phyloP scores from a whole-genome alignment of 1,140 invertebrate species.

The Pachyrhynchus sulphureomaculatus region DNA sequence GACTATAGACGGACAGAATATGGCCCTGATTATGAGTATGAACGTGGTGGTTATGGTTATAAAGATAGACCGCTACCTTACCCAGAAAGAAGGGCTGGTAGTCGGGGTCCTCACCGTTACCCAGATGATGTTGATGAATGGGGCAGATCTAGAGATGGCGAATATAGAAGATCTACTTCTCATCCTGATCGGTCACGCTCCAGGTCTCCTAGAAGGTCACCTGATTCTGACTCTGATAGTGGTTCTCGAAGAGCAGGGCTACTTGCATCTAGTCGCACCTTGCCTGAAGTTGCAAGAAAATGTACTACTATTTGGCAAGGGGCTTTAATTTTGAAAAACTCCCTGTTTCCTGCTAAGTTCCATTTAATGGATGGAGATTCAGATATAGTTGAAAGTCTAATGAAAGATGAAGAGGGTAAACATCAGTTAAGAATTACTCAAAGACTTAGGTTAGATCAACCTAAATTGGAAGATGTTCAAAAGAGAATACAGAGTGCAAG shows the following conservation, averaged over 20 bases:
- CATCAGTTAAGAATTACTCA: slow-evolving; percentile 92
- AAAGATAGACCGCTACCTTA: slow-evolving; percentile 54
- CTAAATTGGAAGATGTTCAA: slow-evolving; percentile 94
- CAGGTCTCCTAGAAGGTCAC: slow-evolving; percentile 67
- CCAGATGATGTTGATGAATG: slow-evolving; percentile 67
- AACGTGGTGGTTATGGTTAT: slow-evolving; percentile 57
- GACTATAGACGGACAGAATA: slow-evolving; percentile 59
- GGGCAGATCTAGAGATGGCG: slow-evolving; percentile 56
- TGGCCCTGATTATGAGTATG: slow-evolving; percentile 64
- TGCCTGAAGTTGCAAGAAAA: slow-evolving; percentile 79
- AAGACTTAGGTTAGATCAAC: slow-evolving; percentile 87
- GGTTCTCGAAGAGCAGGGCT: slow-evolving; percentile 70
- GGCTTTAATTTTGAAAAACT: slow-evolving; percentile 92
- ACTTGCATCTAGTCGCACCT: slow-evolving; percentile 70
- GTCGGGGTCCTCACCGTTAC: slow-evolving; percentile 60
- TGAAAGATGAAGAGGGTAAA: slow-evolving; percentile 89
- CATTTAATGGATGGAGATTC: slow-evolving; percentile 94
- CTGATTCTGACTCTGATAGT: slow-evolving; percentile 77
- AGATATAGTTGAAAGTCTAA: slow-evolving; percentile 88
- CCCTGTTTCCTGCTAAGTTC: slow-evolving; percentile 92
- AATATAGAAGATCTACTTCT: slow-evolving; percentile 64
- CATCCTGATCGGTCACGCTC: slow-evolving; percentile 72
- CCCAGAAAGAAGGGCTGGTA: slow-evolving; percentile 51
- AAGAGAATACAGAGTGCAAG: slow-evolving; percentile 85
- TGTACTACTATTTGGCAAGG: slow-evolving; percentile 90